A percentile compares a stretch with the other conserved stretches of the same genome.
These are phyloP conservation scores for Porites divaricata DNA, from an alignment of 92 coral and sea anemone genomes.

Conservation along the genomic window DNA sequence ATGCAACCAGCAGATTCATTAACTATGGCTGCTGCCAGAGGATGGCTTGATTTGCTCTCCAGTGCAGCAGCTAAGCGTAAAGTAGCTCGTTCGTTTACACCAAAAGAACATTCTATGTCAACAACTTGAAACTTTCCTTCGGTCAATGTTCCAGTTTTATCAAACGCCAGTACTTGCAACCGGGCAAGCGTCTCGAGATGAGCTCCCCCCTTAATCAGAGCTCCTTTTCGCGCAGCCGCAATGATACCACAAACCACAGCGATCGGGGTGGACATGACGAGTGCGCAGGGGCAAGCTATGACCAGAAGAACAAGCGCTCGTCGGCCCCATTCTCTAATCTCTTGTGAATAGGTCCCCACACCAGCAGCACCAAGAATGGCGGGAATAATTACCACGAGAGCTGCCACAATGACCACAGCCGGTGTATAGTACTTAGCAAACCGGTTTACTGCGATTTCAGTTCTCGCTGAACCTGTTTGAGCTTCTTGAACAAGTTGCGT, in stretches of 20 bases:
- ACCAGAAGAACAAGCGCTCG: conserved; percentile 92
- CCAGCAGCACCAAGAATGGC: conserved; percentile 92
- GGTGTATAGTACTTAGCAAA: conserved; percentile 98
- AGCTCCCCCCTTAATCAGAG: conserved; percentile 92
- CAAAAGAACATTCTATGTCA: conserved; percentile 72
- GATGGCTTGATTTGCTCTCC: conserved; percentile 97
- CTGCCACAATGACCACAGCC: conserved; percentile 73
- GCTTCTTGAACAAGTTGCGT: conserved; percentile 95
- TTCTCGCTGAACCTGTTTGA: conserved; percentile 83
- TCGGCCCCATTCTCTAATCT: conserved; percentile 81
- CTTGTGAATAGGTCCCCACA: conserved; percentile 86
- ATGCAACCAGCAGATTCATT: conserved; percentile 94
- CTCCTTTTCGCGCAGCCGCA: conserved; percentile 96
- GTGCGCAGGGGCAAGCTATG: conserved; percentile 98
- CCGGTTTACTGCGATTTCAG: conserved; percentile 89
- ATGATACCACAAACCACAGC: conserved; percentile 95
- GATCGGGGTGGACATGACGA: conserved; percentile 99
- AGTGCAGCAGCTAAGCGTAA: conserved; percentile 95
- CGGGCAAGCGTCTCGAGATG: conserved; percentile 86
- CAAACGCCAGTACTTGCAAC: conserved; percentile 87
- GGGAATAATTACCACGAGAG: conserved; percentile 83
- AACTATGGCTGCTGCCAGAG: conserved; percentile 96
- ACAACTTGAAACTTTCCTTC: conserved; percentile 96
- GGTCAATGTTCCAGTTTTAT: conserved; percentile 97
- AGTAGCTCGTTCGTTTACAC: conserved; percentile 79